Evolutionary conservation across 2,888 invertebrate genomes (phyloP).

Genomic region (Phrixothrix hirtus): DNA sequence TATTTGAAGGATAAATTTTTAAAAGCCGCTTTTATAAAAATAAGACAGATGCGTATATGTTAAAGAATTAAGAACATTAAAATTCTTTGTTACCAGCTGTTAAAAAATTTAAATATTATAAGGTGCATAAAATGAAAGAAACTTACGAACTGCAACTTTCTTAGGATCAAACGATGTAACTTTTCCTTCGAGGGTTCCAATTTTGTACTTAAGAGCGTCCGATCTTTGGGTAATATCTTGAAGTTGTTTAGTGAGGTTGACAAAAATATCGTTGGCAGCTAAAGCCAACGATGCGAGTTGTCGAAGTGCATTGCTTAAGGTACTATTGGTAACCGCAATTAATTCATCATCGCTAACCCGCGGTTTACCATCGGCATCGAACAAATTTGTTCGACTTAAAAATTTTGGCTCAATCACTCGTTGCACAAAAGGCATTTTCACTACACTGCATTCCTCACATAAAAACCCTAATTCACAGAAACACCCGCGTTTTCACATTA

Average conservation of each 20-base stretch:
- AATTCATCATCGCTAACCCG: conserved; percentile 74
- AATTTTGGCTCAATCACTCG: conserved; percentile 81
- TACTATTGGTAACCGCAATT: conserved; percentile 84
- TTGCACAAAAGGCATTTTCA: conserved; percentile 84
- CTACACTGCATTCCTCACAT: conserved; percentile 25
- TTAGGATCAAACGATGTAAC: conserved; percentile 81
- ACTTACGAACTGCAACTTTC: conserved; percentile 94
- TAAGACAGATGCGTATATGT: too few relatives aligned
- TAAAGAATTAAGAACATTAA: too few relatives aligned
- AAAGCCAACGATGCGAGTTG: conserved; percentile 85
- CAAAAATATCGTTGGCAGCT: conserved; percentile 84
- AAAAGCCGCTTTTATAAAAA: too few relatives aligned
- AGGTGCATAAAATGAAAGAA: conserved; percentile 3
- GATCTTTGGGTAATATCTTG: conserved; percentile 75
- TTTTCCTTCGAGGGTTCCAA: conserved; percentile 71
- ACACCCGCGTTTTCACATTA: conserved; percentile 6
- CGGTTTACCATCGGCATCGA: conserved; percentile 63
- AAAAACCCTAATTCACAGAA: conserved; percentile 1
- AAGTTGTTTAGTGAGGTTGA: conserved; percentile 76
- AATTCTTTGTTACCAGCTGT: too few relatives aligned
- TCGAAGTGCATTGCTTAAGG: conserved; percentile 79
- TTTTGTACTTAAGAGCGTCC: conserved; percentile 69
- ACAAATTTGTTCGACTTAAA: conserved; percentile 71
- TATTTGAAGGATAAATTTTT: too few relatives aligned
- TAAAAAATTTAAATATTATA: too few relatives aligned